Evolutionary conservation across 1,140 invertebrate species (phyloP).

Genomic region (Drosophila rhopaloa): DNA sequence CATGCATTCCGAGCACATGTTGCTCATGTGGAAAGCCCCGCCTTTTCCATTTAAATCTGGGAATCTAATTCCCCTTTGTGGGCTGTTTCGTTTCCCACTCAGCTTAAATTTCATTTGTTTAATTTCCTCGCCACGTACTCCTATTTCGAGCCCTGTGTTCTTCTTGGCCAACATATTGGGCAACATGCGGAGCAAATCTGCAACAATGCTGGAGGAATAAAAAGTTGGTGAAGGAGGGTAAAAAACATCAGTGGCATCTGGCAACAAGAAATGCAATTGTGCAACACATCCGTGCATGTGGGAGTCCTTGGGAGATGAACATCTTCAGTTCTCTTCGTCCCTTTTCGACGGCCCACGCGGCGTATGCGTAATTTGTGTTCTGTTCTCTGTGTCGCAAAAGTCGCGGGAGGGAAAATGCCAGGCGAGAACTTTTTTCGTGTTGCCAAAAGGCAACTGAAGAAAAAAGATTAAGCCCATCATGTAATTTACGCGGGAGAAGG

Average conservation of each 20-base stretch:
- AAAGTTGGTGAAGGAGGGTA: too few relatives aligned
- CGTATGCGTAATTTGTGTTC: slow-evolving; percentile 62
- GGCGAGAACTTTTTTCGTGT: slow-evolving; percentile 42
- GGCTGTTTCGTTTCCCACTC: slow-evolving; percentile 4
- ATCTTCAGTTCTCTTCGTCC: not conserved
- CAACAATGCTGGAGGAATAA: slow-evolving; percentile 28
- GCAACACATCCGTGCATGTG: slow-evolving; percentile 57
- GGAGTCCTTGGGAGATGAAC: slow-evolving; percentile 34
- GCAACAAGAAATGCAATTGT: slow-evolving; percentile 77
- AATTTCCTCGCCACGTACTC: slow-evolving; percentile 33
- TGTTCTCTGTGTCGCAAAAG: slow-evolving; percentile 18
- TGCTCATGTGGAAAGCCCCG: slow-evolving; percentile 16
- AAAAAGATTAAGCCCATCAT: slow-evolving; percentile 7
- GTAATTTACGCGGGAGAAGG: slow-evolving; percentile 8
- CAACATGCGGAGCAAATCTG: slow-evolving; percentile 64
- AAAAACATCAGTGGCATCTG: slow-evolving; percentile 51
- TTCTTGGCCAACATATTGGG: slow-evolving; percentile 60
- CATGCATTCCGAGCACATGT: slow-evolving; percentile 31
- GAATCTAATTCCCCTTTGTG: slow-evolving; percentile 33
- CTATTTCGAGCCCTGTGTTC: not conserved
- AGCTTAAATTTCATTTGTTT: slow-evolving; percentile 64
- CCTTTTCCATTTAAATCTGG: slow-evolving; percentile 3
- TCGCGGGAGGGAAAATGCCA: slow-evolving; percentile 32
- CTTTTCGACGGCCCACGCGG: slow-evolving; percentile 26
- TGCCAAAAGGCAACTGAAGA: slow-evolving; percentile 14